Percentiles rank a stretch among this genome's conserved stretches.
phyloP scores from a whole-genome alignment of 2,888 invertebrate genomes.

The Drepana falcataria region DNA sequence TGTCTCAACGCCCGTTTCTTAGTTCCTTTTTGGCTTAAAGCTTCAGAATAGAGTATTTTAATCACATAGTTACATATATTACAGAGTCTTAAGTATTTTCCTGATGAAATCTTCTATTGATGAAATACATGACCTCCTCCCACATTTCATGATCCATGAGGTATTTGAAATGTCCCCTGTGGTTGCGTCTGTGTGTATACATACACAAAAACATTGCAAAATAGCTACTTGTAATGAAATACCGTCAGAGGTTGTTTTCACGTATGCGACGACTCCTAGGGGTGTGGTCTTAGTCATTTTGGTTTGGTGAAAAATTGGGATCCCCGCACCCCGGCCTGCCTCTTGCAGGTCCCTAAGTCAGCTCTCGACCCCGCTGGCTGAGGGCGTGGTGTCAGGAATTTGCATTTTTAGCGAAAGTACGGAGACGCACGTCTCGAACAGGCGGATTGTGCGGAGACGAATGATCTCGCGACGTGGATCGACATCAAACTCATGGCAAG shows the following conservation, averaged over 20 bases:
- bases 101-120: too few species aligned
- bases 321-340: constrained; percentile 30
- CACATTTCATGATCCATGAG: background rate
- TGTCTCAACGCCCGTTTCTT: too few species aligned
- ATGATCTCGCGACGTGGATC: constrained; percentile 55
- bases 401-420: constrained; percentile 75
- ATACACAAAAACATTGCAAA: constrained; percentile 19
- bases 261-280: constrained; percentile 46
- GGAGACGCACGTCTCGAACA: constrained; percentile 63
- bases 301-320: constrained; percentile 70
- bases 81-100: too few species aligned
- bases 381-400: constrained; percentile 71
- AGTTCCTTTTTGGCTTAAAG: too few species aligned
- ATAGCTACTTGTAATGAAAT: constrained; percentile 47
- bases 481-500: constrained; percentile 28
- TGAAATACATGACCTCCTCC: too few species aligned
- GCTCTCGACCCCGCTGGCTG: constrained; percentile 36
- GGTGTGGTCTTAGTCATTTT: constrained; percentile 68
- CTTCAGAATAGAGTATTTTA: too few species aligned
- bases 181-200: background rate
- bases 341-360: constrained; percentile 47
- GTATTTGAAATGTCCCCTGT: background rate
- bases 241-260: constrained; percentile 39
- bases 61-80: too few species aligned
- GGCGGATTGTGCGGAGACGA: constrained; percentile 66